Evolutionary conservation across 2,797 vertebrate species (phyloP), one percentile per base, ranked within the genome.

Genomic region (Morus bassanus): DNA sequence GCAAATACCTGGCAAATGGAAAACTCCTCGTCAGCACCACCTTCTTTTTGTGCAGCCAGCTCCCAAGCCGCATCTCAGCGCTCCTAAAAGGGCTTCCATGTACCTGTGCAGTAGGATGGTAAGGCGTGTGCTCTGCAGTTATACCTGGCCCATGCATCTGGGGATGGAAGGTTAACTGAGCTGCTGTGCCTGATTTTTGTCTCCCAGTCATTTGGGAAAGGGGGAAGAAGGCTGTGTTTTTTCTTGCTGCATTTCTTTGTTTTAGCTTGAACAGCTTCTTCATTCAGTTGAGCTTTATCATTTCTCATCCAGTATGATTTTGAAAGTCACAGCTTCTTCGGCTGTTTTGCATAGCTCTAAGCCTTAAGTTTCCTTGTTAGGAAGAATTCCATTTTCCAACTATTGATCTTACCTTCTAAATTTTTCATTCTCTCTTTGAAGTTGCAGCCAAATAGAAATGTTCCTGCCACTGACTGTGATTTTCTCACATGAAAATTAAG

Each of bases 391-490:
- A 35, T 96, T 94, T 93, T 73, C 91, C 25, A 89, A 8, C 79
- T 88, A 94, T 91, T 96, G 91, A 95, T 95, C 90, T 95, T 85
- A 73, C 67, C 59, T 90, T 86, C 67, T 96, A 88, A 91, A 93
- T 90, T 94, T 94, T 95, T 95, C 69, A 84, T 91, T 91, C n/a
- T 5, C 31, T 69, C 93, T 97, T 95, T 96, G 94, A 96, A 88
- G 77, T 69, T 94, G 43, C 69, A 95, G 88, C 46, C 93, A 93
- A 93, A 94, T 37, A 94, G 69, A 95, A 93, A 93, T 90, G 76
- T 90, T 95, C 74, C 43, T 91, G 72, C 80, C 89, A 82, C 88
- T 84, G 69, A 85, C 73, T 92, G 65, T 81, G 92, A 69, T 88
- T 92, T 94, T 91, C 80, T 95, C 59, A 88, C 76, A 86, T 82